These are phyloP conservation scores for Megaceryle torquata DNA, from an alignment of 2,113 vertebrate genomes.

Conservation along the genomic window DNA sequence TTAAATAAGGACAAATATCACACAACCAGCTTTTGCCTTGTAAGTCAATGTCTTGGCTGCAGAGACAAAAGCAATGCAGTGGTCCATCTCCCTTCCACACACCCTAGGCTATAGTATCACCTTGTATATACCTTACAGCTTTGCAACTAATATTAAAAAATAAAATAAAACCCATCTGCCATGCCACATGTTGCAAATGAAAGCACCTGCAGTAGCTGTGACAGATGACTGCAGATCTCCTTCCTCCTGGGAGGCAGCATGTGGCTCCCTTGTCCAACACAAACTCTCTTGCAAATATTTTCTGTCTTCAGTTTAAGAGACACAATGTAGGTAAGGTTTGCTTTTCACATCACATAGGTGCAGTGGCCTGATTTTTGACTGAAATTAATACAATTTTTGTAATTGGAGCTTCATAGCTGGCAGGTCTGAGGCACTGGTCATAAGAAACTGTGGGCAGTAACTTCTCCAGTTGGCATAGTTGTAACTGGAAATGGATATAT, in stretches of 20 bases:
- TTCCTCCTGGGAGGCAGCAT: background rate
- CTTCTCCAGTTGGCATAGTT: background rate
- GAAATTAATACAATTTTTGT: background rate
- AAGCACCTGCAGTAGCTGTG: background rate
- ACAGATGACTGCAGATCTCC: background rate
- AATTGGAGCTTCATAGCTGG: background rate
- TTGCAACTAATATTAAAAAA: background rate
- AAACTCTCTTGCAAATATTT: background rate
- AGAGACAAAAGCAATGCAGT: background rate
- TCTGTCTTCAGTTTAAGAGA: background rate
- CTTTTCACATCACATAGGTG: background rate
- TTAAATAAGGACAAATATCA: background rate
- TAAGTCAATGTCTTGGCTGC: background rate
- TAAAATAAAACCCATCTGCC: background rate
- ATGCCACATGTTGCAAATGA: background rate
- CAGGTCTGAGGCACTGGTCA: background rate
- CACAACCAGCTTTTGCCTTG: fast-evolving
- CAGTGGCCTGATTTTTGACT: background rate
- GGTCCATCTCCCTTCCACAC: fast-evolving
- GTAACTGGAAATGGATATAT: background rate
- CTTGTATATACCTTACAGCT: background rate
- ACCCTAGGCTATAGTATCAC: background rate
- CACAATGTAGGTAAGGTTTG: background rate
- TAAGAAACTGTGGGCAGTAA: background rate
- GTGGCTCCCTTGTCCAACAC: fast-evolving